Conservation (phyloP, 2,113 vertebrate genomes). For the Atlantisia rogersi region DNA sequence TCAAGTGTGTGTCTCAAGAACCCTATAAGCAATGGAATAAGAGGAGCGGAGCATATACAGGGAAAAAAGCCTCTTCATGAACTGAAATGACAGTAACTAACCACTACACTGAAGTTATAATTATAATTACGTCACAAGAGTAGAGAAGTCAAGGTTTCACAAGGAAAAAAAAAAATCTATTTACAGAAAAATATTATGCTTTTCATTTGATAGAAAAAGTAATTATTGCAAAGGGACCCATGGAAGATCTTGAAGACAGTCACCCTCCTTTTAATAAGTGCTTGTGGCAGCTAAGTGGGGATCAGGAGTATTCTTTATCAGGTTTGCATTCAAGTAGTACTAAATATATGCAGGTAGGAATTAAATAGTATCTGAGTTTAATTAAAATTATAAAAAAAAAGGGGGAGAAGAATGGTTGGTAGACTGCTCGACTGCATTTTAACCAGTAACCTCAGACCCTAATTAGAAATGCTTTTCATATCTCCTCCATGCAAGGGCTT, state of each 20-base stretch:
- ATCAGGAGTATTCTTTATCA: conserved; percentile 82
- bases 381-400: conserved; percentile 95
- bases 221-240: conserved; percentile 79
- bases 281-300: conserved; percentile 82
- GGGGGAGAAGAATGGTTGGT: conserved; percentile 84
- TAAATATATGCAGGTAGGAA: conserved; percentile 85
- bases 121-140: conserved; percentile 71
- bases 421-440: conserved; percentile 90
- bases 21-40: conserved; percentile 12
- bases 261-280: conserved; percentile 81
- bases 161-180: conserved; percentile 72
- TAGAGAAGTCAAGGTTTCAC: conserved; percentile 73
- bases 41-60: background rate
- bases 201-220: conserved; percentile 82
- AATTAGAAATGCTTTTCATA: conserved; percentile 96
- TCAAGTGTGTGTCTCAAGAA: background rate
- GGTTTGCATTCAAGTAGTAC: conserved; percentile 83
- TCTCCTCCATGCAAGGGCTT: conserved; percentile 90
- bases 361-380: conserved; percentile 92
- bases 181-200: conserved; percentile 80
- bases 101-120: conserved; percentile 67
- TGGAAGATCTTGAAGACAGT: conserved; percentile 78
- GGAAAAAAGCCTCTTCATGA: conserved; percentile 9
- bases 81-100: conserved; percentile 32
- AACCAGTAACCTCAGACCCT: conserved; percentile 94